A percentile compares a stretch with the other conserved stretches of the same genome.
Conservation (phyloP, 2,113 vertebrate species). For the Empidonax traillii region DNA sequence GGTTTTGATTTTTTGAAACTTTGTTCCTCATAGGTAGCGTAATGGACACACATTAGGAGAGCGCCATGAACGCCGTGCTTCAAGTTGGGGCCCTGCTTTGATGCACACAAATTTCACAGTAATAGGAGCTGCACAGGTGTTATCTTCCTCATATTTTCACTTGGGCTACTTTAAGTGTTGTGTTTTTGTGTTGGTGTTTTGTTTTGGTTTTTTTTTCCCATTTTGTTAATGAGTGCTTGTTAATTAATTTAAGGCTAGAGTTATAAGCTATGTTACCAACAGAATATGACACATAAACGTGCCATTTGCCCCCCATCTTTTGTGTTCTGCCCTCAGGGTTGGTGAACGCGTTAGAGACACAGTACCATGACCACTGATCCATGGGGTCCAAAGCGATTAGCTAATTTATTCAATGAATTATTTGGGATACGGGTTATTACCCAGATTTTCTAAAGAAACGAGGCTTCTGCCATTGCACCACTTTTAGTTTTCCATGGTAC, state of each 20-base stretch:
- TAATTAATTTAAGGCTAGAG: not conserved
- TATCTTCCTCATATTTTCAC: not conserved
- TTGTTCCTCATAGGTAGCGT: not conserved
- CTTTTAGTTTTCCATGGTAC: not conserved
- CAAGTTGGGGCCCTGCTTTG: no score
- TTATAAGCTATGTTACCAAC: not conserved
- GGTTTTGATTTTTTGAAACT: not conserved
- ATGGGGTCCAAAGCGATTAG: not conserved
- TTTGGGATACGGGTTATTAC: not conserved
- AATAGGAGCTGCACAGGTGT: not conserved
- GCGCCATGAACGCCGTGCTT: fast-evolving
- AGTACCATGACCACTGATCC: fast-evolving
- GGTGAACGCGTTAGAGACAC: fast-evolving
- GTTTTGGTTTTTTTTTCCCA: not conserved
- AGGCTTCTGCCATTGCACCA: fast-evolving
- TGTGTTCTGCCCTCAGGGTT: not conserved
- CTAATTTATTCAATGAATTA: not conserved
- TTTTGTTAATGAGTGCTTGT: not conserved
- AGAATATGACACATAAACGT: fast-evolving
- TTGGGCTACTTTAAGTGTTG: not conserved
- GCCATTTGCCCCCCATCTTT: not conserved
- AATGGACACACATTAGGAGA: not conserved
- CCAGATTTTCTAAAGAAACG: not conserved
- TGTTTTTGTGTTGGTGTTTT: no score
- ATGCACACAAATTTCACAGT: fast-evolving